Evolutionary conservation across 2,113 vertebrate genomes (phyloP), one percentile per base, ranked within the genome.

Genomic region (Tiliqua scincoides): DNA sequence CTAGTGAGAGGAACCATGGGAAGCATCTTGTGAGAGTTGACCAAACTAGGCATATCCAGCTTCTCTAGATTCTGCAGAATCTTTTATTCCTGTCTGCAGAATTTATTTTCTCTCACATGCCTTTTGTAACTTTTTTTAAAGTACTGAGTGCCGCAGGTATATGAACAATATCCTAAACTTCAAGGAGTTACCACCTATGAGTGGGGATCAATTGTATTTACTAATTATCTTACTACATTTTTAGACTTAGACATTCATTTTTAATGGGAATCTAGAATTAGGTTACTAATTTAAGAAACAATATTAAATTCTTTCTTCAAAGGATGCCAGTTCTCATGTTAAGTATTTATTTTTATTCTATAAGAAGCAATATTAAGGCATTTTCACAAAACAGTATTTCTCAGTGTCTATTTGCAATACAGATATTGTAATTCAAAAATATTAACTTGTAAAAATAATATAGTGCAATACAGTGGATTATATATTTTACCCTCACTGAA

Each of bases 341-440:
- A 4, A 43, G 25, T 68, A 73, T 43, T 73, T 77, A 32, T 81
- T 79, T 40, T 52, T 59, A n/a, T 30, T 65, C 4, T 63, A 43
- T 48, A 18, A 67, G 62, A n/a, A 2, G 59, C 8, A 59, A 59
- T 62, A 78, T 78, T 35, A 23, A 61, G 23, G 5, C 20, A 15
- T 61, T 59, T 35, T 3, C 61, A 15, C 68, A 71, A 71, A 71
- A 71, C 43, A 48, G 43, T 48, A 48, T 43, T 65, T 82, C 77
- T 82, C 68, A 90, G 9, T 75, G 9, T 82, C 84, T 54, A 82
- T 61, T 35, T 8, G 25, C 52, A 79, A 57, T 1, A 89, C 87
- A 83, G 68, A 71, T 87, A 77, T 48, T 87, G 21, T 63, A 63
- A 0, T 18, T 11, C 21, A 15, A 52, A 87, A 62, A 35, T 23